Percentiles rank a stretch among this genome's conserved stretches.
Evolutionary conservation across 1,140 invertebrate genomes (phyloP).

Genomic region (Coelopa frigida): DNA sequence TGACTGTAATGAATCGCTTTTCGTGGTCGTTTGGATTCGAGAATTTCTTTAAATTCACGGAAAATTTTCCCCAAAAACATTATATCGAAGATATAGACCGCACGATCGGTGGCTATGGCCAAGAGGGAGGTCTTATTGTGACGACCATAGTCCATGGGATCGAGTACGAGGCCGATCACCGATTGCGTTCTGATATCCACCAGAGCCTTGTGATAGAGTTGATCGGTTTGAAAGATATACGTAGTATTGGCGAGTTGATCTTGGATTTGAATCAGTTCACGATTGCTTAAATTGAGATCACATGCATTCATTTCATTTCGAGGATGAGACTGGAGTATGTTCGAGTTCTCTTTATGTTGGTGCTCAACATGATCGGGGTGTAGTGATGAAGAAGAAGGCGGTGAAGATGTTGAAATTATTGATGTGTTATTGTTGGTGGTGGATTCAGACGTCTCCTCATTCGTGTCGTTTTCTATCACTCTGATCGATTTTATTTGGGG

Average conservation of each 20-base stretch:
- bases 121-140: slow-evolving; percentile 9
- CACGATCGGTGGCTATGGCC: slow-evolving; percentile 1
- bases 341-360: neutral
- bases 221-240: slow-evolving; percentile 11
- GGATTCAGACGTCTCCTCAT: neutral
- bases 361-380: neutral
- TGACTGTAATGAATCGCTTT: slow-evolving; percentile 12
- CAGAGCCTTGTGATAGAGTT: slow-evolving; percentile 13
- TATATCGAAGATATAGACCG: slow-evolving; percentile 16
- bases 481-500: slow-evolving; percentile 12
- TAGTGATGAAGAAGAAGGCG: too few species aligned
- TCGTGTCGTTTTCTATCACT: slow-evolving; percentile 1
- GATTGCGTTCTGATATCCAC: slow-evolving; percentile 10
- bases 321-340: neutral
- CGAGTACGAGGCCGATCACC: slow-evolving; percentile 9
- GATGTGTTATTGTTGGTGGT: neutral
- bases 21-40: slow-evolving; percentile 9
- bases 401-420: too few species aligned
- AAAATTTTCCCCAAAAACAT: slow-evolving; percentile 9
- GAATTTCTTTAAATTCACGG: slow-evolving; percentile 8
- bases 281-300: slow-evolving; percentile 1
- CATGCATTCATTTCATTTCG: slow-evolving; percentile 3
- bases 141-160: slow-evolving; percentile 10
- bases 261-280: slow-evolving; percentile 6
- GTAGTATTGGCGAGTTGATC: neutral